Evolutionary conservation across 2,888 invertebrate genomes (phyloP).

Genomic region (Diaphora mendica): DNA sequence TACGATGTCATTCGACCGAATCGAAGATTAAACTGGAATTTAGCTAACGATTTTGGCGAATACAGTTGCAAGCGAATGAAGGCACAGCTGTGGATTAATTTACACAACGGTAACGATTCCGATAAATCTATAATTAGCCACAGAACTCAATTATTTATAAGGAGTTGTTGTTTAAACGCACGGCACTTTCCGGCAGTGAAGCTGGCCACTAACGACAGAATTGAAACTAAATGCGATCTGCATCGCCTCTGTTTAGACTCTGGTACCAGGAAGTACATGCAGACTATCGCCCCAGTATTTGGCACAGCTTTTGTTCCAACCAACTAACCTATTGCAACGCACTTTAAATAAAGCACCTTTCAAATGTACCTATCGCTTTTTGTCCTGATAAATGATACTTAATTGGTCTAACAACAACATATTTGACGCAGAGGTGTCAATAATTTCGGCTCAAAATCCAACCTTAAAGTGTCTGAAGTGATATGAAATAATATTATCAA

Average conservation of each 20-base stretch:
- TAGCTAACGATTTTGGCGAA: constrained; percentile 55
- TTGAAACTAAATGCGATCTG: constrained; percentile 58
- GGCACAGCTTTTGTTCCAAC: constrained; percentile 65
- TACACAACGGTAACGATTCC: constrained; percentile 61
- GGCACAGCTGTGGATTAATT: constrained; percentile 59
- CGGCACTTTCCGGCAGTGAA: constrained; percentile 62
- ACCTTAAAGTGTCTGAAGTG: not conserved
- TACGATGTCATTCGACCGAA: constrained; percentile 61
- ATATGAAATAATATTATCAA: too few species aligned
- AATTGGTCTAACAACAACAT: not conserved
- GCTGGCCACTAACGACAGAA: constrained; percentile 57
- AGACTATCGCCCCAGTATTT: constrained; percentile 60
- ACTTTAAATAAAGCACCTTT: constrained; percentile 54
- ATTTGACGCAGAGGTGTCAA: not conserved
- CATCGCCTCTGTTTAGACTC: constrained; percentile 54
- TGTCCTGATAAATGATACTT: not conserved
- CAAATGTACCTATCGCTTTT: constrained; percentile 22
- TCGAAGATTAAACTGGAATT: constrained; percentile 44
- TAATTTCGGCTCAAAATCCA: not conserved
- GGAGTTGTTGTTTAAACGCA: constrained; percentile 60
- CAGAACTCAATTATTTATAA: constrained; percentile 63
- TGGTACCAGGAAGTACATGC: constrained; percentile 69
- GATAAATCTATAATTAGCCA: constrained; percentile 70
- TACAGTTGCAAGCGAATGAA: constrained; percentile 48
- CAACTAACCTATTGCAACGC: constrained; percentile 58